A percentile compares a stretch with the other conserved stretches of the same genome.
These are phyloP conservation scores for Cyprinodon diabolis DNA, from an alignment of 2,797 vertebrate species.

Conservation along the genomic window DNA sequence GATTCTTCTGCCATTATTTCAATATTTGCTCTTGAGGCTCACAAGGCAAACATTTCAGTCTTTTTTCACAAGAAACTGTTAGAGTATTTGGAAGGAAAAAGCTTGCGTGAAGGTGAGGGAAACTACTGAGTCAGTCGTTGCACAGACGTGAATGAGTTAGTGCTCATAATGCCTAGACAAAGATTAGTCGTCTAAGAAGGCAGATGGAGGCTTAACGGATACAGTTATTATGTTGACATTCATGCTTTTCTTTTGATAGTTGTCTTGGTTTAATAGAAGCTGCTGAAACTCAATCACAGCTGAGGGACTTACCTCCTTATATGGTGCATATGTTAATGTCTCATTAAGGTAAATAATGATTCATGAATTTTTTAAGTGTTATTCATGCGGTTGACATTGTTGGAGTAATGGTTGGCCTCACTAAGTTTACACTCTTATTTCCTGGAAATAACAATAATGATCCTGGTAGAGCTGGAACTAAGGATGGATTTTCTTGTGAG, in stretches of 20 bases:
- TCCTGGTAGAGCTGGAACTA: no score
- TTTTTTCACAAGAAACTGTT: conserved; percentile 17
- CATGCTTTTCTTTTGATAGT: conserved; percentile 25
- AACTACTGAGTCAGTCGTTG: conserved; percentile 31
- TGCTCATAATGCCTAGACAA: conserved; percentile 33
- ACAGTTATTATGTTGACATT: conserved; percentile 30
- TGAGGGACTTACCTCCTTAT: neutral
- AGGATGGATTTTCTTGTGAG: no score
- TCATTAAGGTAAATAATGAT: no score
- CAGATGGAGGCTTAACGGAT: conserved; percentile 13
- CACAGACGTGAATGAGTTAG: neutral
- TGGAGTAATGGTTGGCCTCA: no score
- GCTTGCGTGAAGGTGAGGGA: conserved; percentile 11
- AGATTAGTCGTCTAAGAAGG: conserved; percentile 21
- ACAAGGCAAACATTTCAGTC: conserved; percentile 25
- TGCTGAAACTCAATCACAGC: neutral
- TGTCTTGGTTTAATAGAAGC: neutral
- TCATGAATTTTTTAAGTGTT: no score
- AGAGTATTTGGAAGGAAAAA: conserved; percentile 15
- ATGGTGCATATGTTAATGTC: neutral
- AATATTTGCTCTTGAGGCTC: conserved; percentile 35
- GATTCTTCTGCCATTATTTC: conserved; percentile 15
- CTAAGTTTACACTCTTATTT: no score
- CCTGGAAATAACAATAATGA: no score
- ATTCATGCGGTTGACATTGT: no score